phyloP scores from a whole-genome alignment of 2,797 vertebrate genomes.

The Neosilurus mollespiculum region DNA sequence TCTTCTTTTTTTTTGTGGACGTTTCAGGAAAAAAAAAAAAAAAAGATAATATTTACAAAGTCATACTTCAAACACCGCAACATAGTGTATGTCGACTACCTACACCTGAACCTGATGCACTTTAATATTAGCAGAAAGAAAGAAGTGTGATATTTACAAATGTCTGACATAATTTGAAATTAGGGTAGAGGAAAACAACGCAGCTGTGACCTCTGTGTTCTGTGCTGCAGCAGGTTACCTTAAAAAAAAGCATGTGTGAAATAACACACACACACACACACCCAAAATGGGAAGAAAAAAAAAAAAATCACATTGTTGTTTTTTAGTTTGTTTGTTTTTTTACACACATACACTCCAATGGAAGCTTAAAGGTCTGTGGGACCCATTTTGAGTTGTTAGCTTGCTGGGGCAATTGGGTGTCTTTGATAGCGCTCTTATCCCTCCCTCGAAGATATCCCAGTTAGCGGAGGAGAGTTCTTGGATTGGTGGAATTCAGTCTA shows the following conservation, averaged over 20 bases:
- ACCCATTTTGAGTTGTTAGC: constrained; percentile 39
- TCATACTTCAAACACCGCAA: constrained; percentile 47
- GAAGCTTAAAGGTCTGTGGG: constrained; percentile 43
- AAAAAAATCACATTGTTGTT: neutral
- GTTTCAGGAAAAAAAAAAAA: constrained; percentile 20
- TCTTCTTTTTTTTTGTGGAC: constrained; percentile 59
- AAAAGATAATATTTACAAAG: constrained; percentile 58
- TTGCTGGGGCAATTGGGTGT: constrained; percentile 15
- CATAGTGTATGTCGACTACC: constrained; percentile 34
- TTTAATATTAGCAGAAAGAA: constrained; percentile 44
- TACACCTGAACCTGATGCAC: constrained; percentile 38
- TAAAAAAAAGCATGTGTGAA: constrained; percentile 25
- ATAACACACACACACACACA: constrained; percentile 25
- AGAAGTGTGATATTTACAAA: constrained; percentile 53
- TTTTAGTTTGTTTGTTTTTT: neutral
- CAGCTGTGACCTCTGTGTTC: constrained; percentile 4
- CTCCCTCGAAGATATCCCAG: constrained; percentile 14
- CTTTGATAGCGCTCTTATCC: constrained; percentile 31
- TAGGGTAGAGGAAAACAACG: neutral
- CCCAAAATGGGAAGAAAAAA: neutral
- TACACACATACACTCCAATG: constrained; percentile 25
- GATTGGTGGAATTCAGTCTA: constrained; percentile 75
- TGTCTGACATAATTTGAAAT: constrained; percentile 27
- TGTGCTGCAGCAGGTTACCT: neutral
- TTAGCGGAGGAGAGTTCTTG: constrained; percentile 18